Percentiles rank a stretch among this genome's conserved stretches.
These are phyloP conservation scores for Ruditapes philippinarum DNA, from an alignment of 1,140 invertebrate genomes.

Conservation along the genomic window DNA sequence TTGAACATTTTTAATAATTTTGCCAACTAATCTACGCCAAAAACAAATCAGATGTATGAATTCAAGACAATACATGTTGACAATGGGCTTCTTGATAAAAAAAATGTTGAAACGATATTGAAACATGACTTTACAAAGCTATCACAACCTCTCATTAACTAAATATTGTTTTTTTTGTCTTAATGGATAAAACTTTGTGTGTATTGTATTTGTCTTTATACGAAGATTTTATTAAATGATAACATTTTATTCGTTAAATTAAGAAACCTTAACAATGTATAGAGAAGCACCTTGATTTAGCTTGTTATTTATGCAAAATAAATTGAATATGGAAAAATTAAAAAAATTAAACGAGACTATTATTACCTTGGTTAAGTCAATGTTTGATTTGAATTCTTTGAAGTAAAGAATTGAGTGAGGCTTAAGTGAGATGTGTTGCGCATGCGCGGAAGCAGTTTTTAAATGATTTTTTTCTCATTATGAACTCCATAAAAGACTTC, in stretches of 20 bases:
- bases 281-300: no score
- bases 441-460: no score
- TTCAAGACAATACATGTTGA: slow-evolving; percentile 48
- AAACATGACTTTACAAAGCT: slow-evolving; percentile 4
- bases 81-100: slow-evolving; percentile 22
- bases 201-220: not conserved
- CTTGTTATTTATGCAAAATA: no score
- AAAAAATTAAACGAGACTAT: no score
- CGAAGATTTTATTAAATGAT: slow-evolving; percentile 32
- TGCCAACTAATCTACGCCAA: slow-evolving; percentile 22
- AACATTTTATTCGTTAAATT: slow-evolving; percentile 38
- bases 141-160: not conserved
- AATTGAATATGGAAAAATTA: no score
- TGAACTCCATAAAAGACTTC: no score
- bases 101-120: slow-evolving; percentile 52
- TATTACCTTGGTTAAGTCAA: no score
- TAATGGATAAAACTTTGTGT: slow-evolving; percentile 1
- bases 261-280: not conserved
- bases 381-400: no score
- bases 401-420: no score
- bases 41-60: slow-evolving; percentile 18
- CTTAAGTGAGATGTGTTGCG: no score
- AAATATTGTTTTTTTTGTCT: slow-evolving; percentile 41
- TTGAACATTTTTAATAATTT: slow-evolving; percentile 16
- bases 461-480: no score